Base-by-base conservation (phyloP, 1,140 invertebrate genomes). In the Magallana gigas region DNA sequence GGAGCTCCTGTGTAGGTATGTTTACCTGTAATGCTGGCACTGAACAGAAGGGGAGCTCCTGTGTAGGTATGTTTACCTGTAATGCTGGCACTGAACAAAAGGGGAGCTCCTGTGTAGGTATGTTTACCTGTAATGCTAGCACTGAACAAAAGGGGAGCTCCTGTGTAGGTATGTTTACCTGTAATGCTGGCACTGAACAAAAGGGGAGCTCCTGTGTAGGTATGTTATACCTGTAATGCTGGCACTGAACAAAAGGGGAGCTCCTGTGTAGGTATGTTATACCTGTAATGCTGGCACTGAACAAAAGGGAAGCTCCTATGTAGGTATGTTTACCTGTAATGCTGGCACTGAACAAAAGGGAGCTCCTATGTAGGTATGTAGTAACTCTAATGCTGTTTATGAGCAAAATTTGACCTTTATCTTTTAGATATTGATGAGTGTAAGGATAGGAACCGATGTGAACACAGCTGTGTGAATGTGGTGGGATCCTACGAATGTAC, bases 371-470 rank as follows among this genome's bases (percentile, higher is more conserved):
- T 90, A 71, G 95, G 95, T 95, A 91, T 91, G 91, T 89, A 1
- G 8, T n/a, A 18, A n/a, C 16, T 64, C 8, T 18, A 64, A 16
- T 7, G 16, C 60, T 16, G 60, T 9, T 62, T 6, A 6, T 16
- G 60, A 11, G 1, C 14, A 6, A 14, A 62, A 48, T 2, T 48
- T 48, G 36, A 48, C 36, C 90, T 93, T 56, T 60, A 23, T 23
- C 23, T 89, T 91, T 36, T 90, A 96, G 96, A 96, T 93, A 94
- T 96, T 18, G 95, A 96, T 92, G 96, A 96, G 91, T 96, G 96
- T 92, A 71, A 90, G 6, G 93, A 95, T 1, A 95, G 96, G 0
- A 96, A 96, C 1, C 92, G 97, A 0, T 99, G 98, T 91, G 96
- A 98, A 90, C 98, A 98, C 48, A 88, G 84, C 18, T 94, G 93